Evolutionary conservation across 2,888 invertebrate genomes (phyloP).

Genomic region (Conistra vaccinii): DNA sequence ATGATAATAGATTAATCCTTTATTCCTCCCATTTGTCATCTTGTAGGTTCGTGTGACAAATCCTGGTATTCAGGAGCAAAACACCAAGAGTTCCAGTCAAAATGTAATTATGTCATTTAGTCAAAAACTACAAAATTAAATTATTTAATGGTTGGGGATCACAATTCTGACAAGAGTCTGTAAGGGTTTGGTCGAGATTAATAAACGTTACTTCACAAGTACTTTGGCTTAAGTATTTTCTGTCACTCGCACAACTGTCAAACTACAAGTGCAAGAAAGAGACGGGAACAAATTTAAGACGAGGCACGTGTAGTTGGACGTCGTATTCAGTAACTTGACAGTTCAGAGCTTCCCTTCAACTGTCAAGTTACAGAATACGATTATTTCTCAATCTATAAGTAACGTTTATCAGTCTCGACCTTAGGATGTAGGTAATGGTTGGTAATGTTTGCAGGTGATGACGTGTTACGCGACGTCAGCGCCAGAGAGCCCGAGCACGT

Average conservation of each 20-base stretch:
- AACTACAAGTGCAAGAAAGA: not conserved
- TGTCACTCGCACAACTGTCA: not conserved
- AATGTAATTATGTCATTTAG: conserved; percentile 40
- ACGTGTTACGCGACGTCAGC: conserved; percentile 87
- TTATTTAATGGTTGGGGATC: conserved; percentile 30
- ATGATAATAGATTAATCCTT: not conserved
- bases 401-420: not conserved
- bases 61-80: conserved; percentile 43
- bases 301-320: too few species aligned
- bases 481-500: conserved; percentile 85
- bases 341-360: too few species aligned
- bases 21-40: conserved; percentile 24
- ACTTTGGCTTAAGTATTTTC: not conserved
- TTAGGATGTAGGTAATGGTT: not conserved
- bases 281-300: too few species aligned
- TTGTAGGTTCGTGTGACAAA: conserved; percentile 53
- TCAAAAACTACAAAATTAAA: conserved; percentile 11
- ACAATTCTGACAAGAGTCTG: not conserved
- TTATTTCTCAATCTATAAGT: too few species aligned
- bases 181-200: not conserved
- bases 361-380: too few species aligned
- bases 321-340: too few species aligned
- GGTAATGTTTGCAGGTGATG: conserved; percentile 80
- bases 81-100: conserved; percentile 48
- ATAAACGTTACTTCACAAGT: not conserved